Percentiles rank a stretch among this genome's conserved stretches.
These are phyloP conservation scores for Chalcis sispes DNA, from an alignment of 2,888 invertebrate species.

Conservation along the genomic window DNA sequence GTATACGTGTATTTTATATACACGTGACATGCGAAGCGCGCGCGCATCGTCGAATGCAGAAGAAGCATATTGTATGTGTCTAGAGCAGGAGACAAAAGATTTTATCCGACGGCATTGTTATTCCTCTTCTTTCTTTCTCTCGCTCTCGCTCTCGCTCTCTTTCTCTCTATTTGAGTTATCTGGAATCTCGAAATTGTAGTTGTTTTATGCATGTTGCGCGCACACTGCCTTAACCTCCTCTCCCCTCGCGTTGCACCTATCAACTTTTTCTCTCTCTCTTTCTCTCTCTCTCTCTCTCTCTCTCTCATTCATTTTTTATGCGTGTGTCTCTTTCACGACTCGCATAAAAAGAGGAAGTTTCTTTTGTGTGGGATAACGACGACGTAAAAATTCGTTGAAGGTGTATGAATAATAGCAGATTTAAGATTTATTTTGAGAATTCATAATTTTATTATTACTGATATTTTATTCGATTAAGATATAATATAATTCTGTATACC, in stretches of 20 bases:
- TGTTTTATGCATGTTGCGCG: conserved; percentile 37
- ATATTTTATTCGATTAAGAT: no score
- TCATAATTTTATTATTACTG: no score
- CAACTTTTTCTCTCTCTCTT: background rate
- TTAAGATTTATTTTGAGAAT: no score
- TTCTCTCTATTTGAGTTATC: conserved; percentile 43
- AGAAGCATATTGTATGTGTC: background rate
- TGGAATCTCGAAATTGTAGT: conserved; percentile 34
- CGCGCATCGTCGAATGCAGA: background rate
- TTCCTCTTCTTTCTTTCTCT: no score
- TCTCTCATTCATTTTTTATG: no score
- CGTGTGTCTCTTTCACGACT: no score
- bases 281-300: background rate
- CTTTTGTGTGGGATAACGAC: no score
- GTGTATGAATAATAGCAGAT: conserved; percentile 12
- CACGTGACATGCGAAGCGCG: background rate
- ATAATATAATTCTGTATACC: no score
- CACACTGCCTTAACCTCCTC: conserved; percentile 16
- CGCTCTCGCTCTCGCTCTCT: no score
- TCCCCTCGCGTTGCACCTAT: no score
- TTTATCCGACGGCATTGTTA: conserved; percentile 31
- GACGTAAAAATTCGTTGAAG: no score
- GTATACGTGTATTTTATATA: background rate
- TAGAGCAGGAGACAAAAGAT: conserved; percentile 14
- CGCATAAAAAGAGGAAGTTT: no score